Evolutionary conservation across 1,140 invertebrate species (phyloP), one percentile per base, ranked within the genome.

Genomic region (Hypsibius dujardini): DNA sequence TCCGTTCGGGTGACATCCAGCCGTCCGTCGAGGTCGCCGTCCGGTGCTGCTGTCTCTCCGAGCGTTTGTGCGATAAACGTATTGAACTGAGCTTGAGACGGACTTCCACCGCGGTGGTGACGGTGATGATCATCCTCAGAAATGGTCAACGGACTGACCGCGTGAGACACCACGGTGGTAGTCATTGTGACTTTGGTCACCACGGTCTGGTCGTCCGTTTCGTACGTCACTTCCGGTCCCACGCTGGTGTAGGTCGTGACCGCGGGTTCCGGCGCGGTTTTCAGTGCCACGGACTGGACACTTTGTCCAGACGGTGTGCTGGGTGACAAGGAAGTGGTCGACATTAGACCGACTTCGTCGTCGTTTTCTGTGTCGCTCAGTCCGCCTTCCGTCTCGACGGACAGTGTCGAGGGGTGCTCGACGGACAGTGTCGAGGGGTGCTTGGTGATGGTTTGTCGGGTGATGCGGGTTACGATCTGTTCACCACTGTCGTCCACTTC

Each of bases 401-500:
- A 28, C 28, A 28, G 28, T 28, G 28, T 28, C 28, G 50, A n/a
- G 50, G n/a, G 50, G 50, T n/a, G 7, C 0, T 56, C 50, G 50
- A 56, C n/a, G 50, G 50, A 7, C 50, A 12, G 50, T 12, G 50
- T 56, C 7, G 50, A 7, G 50, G 50, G 50, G 50, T n/a, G 7
- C n/a, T 56, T 56, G 50, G 50, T 56, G 50, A 56, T 56, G 12
- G 62, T 67, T 42, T 67, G 62, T 15, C 62, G 12, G 62, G 62
- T 67, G 42, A 67, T 42, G 62, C 62, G 62, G 3, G 62, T 67
- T 7, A 67, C 42, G 62, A 67, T 67, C 42, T 67, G 62, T 45
- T 67, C 62, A 7, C 42, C 62, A 67, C 3, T 3, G 12, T 56
- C 12, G 12, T 67, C 42, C 12, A 42, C 12, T 45, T 12, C 62